A percentile compares a stretch with the other conserved stretches of the same genome.
Evolutionary conservation across 2,888 invertebrate genomes (phyloP).

Genomic region (Stratiomys singularior): DNA sequence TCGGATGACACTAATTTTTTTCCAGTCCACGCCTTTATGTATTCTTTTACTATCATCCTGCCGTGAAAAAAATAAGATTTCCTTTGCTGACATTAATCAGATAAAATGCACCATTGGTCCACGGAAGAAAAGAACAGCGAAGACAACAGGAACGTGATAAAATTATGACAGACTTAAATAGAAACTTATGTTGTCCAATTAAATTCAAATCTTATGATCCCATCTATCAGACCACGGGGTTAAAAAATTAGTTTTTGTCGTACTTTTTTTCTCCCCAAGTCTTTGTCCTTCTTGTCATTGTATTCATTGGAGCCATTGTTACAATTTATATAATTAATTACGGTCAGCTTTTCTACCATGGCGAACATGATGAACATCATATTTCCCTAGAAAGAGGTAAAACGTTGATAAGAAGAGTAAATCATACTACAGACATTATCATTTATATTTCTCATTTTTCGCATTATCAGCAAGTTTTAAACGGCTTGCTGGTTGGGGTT

Average conservation of each 20-base stretch:
- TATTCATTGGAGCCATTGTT: too few relatives aligned
- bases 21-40: background rate
- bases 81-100: background rate
- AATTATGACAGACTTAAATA: background rate
- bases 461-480: too few relatives aligned
- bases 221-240: background rate
- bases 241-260: constrained; percentile 7
- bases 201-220: constrained; percentile 15
- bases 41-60: background rate
- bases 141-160: background rate
- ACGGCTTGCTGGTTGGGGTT: too few relatives aligned
- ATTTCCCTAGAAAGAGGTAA: background rate
- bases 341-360: background rate
- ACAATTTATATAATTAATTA: constrained; percentile 19
- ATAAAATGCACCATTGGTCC: background rate
- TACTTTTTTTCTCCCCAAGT: background rate
- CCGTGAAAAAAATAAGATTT: background rate
- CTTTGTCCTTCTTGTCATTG: background rate
- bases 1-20: background rate
- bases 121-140: background rate
- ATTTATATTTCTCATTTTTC: too few relatives aligned
- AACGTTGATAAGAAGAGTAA: background rate
- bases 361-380: background rate
- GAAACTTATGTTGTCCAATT: constrained; percentile 9
- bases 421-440: too few relatives aligned